Percentiles rank a stretch among this genome's conserved stretches.
Evolutionary conservation across 2,797 vertebrate genomes (phyloP).

Genomic region (Thaleichthys pacificus): DNA sequence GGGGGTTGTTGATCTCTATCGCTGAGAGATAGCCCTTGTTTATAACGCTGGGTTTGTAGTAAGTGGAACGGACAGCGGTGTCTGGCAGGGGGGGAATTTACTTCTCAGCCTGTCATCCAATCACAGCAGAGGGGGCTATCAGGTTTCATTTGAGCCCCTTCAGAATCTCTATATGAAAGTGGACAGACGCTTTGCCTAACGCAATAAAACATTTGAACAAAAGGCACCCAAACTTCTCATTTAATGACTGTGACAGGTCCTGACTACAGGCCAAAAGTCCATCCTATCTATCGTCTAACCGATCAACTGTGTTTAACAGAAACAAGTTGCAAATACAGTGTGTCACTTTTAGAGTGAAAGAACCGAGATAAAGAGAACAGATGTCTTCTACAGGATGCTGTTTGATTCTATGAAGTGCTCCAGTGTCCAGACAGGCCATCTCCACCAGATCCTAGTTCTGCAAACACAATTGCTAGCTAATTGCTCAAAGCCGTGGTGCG

Average conservation of each 20-base stretch:
- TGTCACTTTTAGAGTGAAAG: too few relatives aligned
- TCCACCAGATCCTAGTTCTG: too few relatives aligned
- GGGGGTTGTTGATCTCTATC: neutral
- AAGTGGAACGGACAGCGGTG: conserved; percentile 17
- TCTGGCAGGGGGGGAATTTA: conserved; percentile 29
- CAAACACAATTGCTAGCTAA: too few relatives aligned
- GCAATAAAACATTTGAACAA: neutral
- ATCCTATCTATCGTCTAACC: too few relatives aligned
- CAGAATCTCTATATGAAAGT: conserved; percentile 40
- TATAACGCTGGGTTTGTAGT: neutral
- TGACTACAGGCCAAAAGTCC: too few relatives aligned
- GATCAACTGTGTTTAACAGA: too few relatives aligned
- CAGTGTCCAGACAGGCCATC: too few relatives aligned
- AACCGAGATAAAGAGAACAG: too few relatives aligned
- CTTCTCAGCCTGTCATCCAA: conserved; percentile 20
- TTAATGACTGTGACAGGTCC: neutral
- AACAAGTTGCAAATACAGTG: too few relatives aligned
- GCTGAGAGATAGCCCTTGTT: neutral
- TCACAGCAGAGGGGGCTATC: conserved; percentile 29
- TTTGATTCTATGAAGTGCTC: too few relatives aligned
- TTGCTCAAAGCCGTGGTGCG: too few relatives aligned
- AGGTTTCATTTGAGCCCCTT: conserved; percentile 32
- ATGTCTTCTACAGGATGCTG: too few relatives aligned
- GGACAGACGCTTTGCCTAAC: neutral
- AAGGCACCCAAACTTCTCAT: neutral